Base-by-base conservation (phyloP, 2,113 vertebrate species). In the Colossoma macropomum region DNA sequence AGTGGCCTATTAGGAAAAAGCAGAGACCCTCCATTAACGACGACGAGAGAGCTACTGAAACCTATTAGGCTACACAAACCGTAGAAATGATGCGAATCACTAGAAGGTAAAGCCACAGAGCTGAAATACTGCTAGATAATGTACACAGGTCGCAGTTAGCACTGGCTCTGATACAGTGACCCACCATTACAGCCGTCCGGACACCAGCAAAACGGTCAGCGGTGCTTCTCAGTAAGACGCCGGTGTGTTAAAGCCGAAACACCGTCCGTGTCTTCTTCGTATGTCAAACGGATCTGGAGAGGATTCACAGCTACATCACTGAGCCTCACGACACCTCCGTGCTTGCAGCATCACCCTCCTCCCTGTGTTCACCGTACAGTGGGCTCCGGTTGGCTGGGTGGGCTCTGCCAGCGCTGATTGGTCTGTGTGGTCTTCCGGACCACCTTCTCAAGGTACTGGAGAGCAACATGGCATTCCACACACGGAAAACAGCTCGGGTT, bases 1-100 rank as follows among this genome's bases (percentile, higher is more conserved):
- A 81, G 93, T 93, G 52, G 96, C 95, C 96, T 97, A 32, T 25
- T 59, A 34, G 13, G 77, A 23, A 85, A 52, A 34, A 30, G 56
- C 59, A 70, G 32, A 72, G 0, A 59, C 8, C 32, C 10, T 3
- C 3, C 16, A 7, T 54, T 17, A 74, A 1, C 25, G 10, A 45
- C 41, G 41, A 45, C 5, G 4, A 45, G 41, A 8, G 10, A 6
- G 23, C 1, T 45, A 25, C 21, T 59, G 54, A n/a, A 59, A 6
- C 54, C 54, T 27, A 21, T 4, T 12, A 27, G 59, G 4, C n/a
- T 25, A 13, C 59, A 9, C n/a, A 1, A 27, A 16, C 23, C 16
- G 19, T 6, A 11, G 9, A 59, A 8, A 1, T n/a, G 23, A 27
- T 10, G 27, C 8, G 59, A 25, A 62, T 13, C 27, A 12, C 54